Conservation (phyloP, 2,797 vertebrate species). For the Phataginus tetradactyla region DNA sequence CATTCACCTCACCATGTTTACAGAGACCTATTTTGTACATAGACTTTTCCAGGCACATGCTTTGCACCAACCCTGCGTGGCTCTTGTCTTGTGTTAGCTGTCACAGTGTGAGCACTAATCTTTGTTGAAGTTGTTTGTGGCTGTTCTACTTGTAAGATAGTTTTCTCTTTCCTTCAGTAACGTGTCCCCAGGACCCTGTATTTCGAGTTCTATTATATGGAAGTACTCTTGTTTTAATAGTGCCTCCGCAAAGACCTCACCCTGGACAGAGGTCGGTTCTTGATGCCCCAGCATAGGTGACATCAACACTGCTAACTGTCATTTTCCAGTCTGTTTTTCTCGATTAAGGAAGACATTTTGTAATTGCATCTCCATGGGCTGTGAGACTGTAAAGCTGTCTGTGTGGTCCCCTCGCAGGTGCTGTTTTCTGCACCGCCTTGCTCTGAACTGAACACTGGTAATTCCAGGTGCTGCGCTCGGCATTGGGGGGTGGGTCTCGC, state of each 20-base stretch:
- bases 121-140: slow-evolving; percentile 93
- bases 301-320: slow-evolving; percentile 76
- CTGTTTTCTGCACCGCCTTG: slow-evolving; percentile 86
- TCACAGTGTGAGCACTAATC: slow-evolving; percentile 93
- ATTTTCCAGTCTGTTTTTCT: slow-evolving; percentile 80
- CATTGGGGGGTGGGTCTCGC: slow-evolving; percentile 75
- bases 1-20: slow-evolving; percentile 99
- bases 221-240: slow-evolving; percentile 69
- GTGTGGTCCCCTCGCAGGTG: slow-evolving; percentile 85
- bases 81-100: slow-evolving; percentile 92
- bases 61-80: slow-evolving; percentile 94
- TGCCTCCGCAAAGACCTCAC: slow-evolving; percentile 75
- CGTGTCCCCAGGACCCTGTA: slow-evolving; percentile 65
- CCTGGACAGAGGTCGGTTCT: slow-evolving; percentile 62
- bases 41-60: slow-evolving; percentile 97
- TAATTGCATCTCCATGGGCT: slow-evolving; percentile 73
- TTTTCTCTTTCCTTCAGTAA: slow-evolving; percentile 90
- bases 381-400: slow-evolving; percentile 65
- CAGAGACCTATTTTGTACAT: slow-evolving; percentile 98
- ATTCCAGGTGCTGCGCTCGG: slow-evolving; percentile 86
- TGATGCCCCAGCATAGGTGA: slow-evolving; percentile 80
- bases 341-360: slow-evolving; percentile 79
- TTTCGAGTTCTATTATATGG: slow-evolving; percentile 58
- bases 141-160: slow-evolving; percentile 94
- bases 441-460: slow-evolving; percentile 87